These are phyloP conservation scores for Andinoacara biseriatus DNA, from an alignment of 2,113 vertebrate genomes.

Conservation along the genomic window DNA sequence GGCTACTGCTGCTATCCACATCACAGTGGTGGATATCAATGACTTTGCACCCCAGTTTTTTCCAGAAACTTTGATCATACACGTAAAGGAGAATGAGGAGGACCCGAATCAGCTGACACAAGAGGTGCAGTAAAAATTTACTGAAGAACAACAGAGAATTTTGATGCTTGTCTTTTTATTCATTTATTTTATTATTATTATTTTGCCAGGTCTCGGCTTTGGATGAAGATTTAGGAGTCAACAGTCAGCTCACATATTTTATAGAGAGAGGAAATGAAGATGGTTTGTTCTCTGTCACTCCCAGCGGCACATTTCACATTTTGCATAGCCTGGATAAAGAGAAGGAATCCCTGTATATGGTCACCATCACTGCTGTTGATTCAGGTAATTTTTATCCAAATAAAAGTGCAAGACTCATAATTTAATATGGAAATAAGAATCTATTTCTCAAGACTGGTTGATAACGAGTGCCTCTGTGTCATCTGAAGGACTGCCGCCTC, in stretches of 20 bases:
- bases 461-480: constrained; percentile 6
- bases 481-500: constrained; percentile 69
- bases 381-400: constrained; percentile 67
- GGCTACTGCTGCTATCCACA: constrained; percentile 39
- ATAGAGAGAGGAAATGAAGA: constrained; percentile 43
- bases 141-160: not conserved
- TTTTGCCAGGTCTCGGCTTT: constrained; percentile 59
- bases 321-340: constrained; percentile 73
- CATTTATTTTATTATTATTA: not conserved
- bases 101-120: constrained; percentile 30
- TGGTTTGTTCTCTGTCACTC: constrained; percentile 54
- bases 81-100: constrained; percentile 59
- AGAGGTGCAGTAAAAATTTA: constrained; percentile 49
- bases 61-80: constrained; percentile 49
- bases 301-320: constrained; percentile 57
- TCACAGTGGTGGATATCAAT: constrained; percentile 67
- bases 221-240: constrained; percentile 68
- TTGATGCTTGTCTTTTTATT: not conserved
- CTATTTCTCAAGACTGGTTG: not conserved
- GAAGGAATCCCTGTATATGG: constrained; percentile 40
- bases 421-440: not conserved
- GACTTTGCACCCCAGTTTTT: constrained; percentile 63
- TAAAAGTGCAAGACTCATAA: not conserved
- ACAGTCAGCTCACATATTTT: constrained; percentile 64
- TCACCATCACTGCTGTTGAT: constrained; percentile 76